Evolutionary conservation across 2,888 invertebrate species (phyloP).

Genomic region (Aleiodes leptofemur): DNA sequence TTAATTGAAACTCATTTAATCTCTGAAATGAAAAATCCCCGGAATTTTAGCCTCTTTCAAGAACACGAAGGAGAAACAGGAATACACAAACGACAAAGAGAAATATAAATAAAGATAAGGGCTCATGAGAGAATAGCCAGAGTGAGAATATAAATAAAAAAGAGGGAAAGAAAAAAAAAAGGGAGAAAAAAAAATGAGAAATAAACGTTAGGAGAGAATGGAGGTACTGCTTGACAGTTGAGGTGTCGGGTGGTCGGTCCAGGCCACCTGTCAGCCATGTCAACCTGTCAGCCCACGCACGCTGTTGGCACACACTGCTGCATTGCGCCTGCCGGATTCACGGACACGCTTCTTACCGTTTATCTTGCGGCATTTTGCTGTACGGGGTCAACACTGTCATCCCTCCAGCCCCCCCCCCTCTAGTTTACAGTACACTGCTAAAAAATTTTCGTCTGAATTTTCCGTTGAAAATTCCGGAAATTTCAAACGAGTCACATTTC

Average conservation of each 20-base stretch:
- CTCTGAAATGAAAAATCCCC: background rate
- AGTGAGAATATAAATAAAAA: slow-evolving; percentile 8
- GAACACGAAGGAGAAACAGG: too few relatives aligned
- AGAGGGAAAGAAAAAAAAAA: slow-evolving; percentile 42
- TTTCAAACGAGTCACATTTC: too few relatives aligned
- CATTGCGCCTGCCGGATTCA: slow-evolving; percentile 45
- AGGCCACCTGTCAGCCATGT: slow-evolving; percentile 71
- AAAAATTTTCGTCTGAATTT: too few relatives aligned
- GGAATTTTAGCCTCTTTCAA: background rate
- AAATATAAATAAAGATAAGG: slow-evolving; percentile 30
- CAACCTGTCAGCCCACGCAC: slow-evolving; percentile 74
- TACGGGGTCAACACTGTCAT: slow-evolving; percentile 30
- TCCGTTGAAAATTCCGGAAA: too few relatives aligned
- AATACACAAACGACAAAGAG: background rate
- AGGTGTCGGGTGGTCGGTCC: slow-evolving; percentile 73
- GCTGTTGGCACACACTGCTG: slow-evolving; percentile 63
- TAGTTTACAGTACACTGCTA: too few relatives aligned
- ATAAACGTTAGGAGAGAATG: slow-evolving; percentile 59
- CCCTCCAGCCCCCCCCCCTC: background rate
- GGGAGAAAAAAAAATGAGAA: slow-evolving; percentile 37
- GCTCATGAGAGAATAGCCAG: background rate
- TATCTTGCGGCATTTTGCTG: slow-evolving; percentile 1
- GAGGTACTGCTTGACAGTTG: slow-evolving; percentile 69
- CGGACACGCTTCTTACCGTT: slow-evolving; percentile 42
- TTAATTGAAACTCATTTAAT: slow-evolving; percentile 49